These are phyloP conservation scores for Malacosoma neustria DNA, from an alignment of 2,888 invertebrate genomes.

Conservation along the genomic window DNA sequence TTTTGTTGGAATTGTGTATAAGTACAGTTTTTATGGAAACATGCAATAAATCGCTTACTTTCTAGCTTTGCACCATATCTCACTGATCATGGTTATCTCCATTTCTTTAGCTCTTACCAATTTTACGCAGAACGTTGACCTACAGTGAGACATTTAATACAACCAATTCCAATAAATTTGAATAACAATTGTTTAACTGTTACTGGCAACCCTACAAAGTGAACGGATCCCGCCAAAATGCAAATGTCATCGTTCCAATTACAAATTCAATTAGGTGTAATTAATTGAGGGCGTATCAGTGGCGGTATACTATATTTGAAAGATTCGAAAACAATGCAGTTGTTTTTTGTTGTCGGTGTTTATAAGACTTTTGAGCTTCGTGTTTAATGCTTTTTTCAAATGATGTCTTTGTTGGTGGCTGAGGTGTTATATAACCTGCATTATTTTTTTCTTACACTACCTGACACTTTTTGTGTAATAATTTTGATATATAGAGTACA, in stretches of 20 bases:
- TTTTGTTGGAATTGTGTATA: too few species aligned
- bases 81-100: too few species aligned
- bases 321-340: constrained; percentile 60
- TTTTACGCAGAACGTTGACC: too few species aligned
- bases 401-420: background rate
- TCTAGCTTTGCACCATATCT: too few species aligned
- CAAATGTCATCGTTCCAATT: constrained; percentile 79
- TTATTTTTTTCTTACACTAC: background rate
- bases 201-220: constrained; percentile 1
- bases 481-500: too few species aligned
- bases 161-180: too few species aligned
- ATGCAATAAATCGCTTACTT: too few species aligned
- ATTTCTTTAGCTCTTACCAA: too few species aligned
- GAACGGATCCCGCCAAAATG: constrained; percentile 61
- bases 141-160: too few species aligned
- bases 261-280: constrained; percentile 79
- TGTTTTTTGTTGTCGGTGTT: background rate
- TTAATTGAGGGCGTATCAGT: constrained; percentile 70
- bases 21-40: too few species aligned
- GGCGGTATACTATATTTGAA: constrained; percentile 58
- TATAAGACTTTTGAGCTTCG: background rate
- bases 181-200: too few species aligned
- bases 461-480: too few species aligned
- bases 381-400: background rate
- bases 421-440: background rate